Conservation (phyloP, 1,140 invertebrate genomes). For the Drosophila punjabiensis region DNA sequence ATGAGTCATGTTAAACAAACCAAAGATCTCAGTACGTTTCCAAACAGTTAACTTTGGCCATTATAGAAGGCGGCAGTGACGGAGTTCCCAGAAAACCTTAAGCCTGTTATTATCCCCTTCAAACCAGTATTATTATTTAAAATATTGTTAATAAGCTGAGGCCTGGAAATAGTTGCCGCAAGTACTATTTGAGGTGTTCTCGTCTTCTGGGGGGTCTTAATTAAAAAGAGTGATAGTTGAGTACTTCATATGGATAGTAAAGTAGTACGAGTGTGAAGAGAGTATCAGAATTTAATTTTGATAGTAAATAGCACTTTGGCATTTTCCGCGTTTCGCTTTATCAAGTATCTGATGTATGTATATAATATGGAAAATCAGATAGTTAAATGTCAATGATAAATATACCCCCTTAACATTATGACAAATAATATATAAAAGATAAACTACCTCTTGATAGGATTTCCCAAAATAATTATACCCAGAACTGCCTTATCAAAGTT, state of each 20-base stretch:
- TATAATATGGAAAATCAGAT: background rate
- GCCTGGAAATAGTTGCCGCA: background rate
- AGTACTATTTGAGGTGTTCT: background rate
- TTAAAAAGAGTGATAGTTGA: slow-evolving; percentile 8
- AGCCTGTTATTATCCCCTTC: slow-evolving; percentile 3
- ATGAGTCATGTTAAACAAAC: slow-evolving; percentile 29
- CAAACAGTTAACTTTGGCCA: slow-evolving; percentile 23
- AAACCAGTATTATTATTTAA: background rate
- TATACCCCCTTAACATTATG: background rate
- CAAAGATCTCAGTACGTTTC: slow-evolving; percentile 27
- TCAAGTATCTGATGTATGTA: background rate
- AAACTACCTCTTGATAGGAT: too few species aligned
- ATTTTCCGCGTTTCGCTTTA: background rate
- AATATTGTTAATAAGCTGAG: background rate
- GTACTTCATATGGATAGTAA: too few species aligned
- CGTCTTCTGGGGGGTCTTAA: slow-evolving; percentile 15
- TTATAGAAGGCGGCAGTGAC: background rate
- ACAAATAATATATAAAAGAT: background rate
- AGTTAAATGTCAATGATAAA: background rate
- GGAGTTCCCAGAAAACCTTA: slow-evolving; percentile 29
- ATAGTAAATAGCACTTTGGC: background rate
- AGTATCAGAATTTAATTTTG: background rate
- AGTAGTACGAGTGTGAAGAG: background rate
- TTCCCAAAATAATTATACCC: background rate
- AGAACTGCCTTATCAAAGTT: background rate